Percentiles rank a stretch among this genome's conserved stretches.
Conservation (phyloP, 2,797 vertebrate species). For the Enteromius afrohamiltoni region DNA sequence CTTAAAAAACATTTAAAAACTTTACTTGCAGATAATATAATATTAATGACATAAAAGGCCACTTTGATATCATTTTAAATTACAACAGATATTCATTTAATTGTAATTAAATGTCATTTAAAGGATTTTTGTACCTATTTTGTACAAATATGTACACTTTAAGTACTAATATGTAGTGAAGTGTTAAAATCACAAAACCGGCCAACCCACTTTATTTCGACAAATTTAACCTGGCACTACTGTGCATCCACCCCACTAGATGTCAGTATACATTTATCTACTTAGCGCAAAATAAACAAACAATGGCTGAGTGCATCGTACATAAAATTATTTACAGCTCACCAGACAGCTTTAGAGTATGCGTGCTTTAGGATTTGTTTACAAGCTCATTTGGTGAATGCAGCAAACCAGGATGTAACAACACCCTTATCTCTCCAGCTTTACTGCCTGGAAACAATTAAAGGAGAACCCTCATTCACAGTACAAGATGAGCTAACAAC, state of each 20-base stretch:
- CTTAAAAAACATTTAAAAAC: neutral
- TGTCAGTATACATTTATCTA: neutral
- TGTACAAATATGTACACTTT: too few species aligned
- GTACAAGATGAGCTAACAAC: neutral
- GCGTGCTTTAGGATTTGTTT: slow-evolving; percentile 34
- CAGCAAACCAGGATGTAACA: slow-evolving; percentile 52
- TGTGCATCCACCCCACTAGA: neutral
- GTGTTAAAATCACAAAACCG: neutral
- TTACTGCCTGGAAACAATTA: slow-evolving; percentile 68
- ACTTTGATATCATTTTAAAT: neutral
- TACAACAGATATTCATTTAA: neutral
- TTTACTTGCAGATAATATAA: neutral
- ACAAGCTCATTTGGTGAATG: slow-evolving; percentile 28
- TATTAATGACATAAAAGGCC: too few species aligned
- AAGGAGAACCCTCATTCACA: slow-evolving; percentile 27
- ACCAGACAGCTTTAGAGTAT: neutral
- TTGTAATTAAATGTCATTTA: neutral
- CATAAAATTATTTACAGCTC: neutral
- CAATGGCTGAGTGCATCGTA: neutral
- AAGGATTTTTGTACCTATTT: too few species aligned
- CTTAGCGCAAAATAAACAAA: neutral
- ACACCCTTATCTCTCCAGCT: slow-evolving; percentile 54
- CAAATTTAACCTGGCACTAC: neutral
- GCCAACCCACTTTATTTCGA: neutral
- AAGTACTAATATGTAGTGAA: neutral